A percentile compares a stretch with the other conserved stretches of the same genome.
phyloP scores from a whole-genome alignment of 2,888 invertebrate species.

The Ganaspis brasiliensis region DNA sequence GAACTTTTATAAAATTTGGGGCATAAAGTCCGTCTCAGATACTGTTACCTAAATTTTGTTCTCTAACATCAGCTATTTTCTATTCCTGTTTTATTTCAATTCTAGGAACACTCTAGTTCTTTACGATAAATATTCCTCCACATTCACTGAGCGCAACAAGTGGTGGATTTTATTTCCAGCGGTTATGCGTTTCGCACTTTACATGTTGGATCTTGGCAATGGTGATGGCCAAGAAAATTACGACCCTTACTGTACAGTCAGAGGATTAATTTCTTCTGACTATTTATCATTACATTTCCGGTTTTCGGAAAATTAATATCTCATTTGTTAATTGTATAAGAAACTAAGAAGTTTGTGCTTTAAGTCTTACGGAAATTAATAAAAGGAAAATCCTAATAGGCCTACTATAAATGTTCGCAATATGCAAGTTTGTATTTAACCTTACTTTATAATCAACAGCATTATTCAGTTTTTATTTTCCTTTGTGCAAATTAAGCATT shows the following conservation, averaged over 20 bases:
- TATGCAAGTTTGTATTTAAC: no score
- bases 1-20: no score
- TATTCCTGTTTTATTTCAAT: neutral
- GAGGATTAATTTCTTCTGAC: neutral
- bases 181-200: slow-evolving; percentile 1
- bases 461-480: no score
- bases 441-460: no score
- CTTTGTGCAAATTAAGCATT: no score
- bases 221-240: slow-evolving; percentile 19
- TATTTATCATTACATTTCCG: slow-evolving; percentile 11
- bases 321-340: neutral
- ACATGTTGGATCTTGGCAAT: slow-evolving; percentile 4
- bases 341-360: no score
- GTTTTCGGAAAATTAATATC: neutral
- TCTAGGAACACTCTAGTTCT: neutral
- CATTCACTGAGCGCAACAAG: neutral
- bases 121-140: neutral
- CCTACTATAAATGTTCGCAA: no score
- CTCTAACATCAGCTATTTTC: no score
- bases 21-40: no score
- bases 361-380: no score
- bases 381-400: no score
- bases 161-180: neutral
- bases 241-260: neutral
- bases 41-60: no score